A percentile compares a stretch with the other conserved stretches of the same genome.
Conservation (phyloP, 2,888 invertebrate genomes). For the Sycophila texana region DNA sequence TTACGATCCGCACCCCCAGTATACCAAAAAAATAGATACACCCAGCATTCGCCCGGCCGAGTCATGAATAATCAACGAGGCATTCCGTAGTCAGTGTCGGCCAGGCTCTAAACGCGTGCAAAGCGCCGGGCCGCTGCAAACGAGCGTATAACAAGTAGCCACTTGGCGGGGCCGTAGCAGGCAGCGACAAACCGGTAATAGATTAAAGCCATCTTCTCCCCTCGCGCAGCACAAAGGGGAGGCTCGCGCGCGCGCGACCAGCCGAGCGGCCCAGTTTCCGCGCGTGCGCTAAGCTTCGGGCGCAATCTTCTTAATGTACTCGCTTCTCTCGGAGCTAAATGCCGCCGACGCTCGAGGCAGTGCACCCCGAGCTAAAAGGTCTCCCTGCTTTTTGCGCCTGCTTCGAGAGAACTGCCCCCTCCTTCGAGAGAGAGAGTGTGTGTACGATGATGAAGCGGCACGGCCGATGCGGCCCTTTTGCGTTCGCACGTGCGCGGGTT, state of each 20-base stretch:
- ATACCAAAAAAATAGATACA: not conserved
- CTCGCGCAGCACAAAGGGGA: conserved; percentile 21
- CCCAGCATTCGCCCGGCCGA: not conserved
- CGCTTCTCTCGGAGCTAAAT: conserved; percentile 61
- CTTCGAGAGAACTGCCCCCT: not conserved
- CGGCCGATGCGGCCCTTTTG: conserved; percentile 4
- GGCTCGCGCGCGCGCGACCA: no score
- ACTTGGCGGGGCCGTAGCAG: conserved; percentile 65
- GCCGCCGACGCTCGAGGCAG: conserved; percentile 3
- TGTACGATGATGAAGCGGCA: conserved; percentile 7
- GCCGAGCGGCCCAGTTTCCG: conserved; percentile 34
- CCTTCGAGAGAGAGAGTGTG: not conserved
- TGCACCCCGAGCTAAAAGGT: conserved; percentile 24
- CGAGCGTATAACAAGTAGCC: conserved; percentile 74
- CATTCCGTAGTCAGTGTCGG: not conserved
- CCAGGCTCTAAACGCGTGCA: conserved; percentile 17
- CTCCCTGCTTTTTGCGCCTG: not conserved
- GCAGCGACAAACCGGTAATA: conserved; percentile 67
- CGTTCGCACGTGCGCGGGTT: not conserved
- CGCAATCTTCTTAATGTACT: conserved; percentile 75
- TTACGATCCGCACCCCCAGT: not conserved
- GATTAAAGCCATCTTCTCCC: conserved; percentile 73
- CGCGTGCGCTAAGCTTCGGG: conserved; percentile 61
- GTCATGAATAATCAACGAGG: conserved; percentile 36
- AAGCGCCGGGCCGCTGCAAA: conserved; percentile 58